These are phyloP conservation scores for Carcina quercana DNA, from an alignment of 2,888 invertebrate species.

Conservation along the genomic window DNA sequence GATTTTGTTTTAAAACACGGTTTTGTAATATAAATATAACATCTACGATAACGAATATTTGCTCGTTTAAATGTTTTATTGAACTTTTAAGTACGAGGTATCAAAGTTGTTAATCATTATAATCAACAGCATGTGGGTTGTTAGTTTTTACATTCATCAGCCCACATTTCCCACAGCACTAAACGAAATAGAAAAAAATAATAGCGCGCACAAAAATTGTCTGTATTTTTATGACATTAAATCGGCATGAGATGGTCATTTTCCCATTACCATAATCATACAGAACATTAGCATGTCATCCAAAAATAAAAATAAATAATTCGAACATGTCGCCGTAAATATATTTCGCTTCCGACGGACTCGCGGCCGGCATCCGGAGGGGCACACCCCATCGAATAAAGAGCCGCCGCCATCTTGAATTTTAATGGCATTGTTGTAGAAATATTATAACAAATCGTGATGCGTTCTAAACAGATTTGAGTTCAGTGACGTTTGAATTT, in stretches of 20 bases:
- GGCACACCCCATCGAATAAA: constrained; percentile 55
- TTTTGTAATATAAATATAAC: no score
- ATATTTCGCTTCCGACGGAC: constrained; percentile 53
- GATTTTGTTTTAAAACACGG: no score
- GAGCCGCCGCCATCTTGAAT: constrained; percentile 52
- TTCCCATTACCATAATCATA: constrained; percentile 36
- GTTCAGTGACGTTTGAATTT: no score
- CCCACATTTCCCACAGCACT: constrained; percentile 11
- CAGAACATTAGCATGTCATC: constrained; percentile 46
- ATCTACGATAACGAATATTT: no score
- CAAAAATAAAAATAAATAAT: constrained; percentile 43
- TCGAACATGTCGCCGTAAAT: constrained; percentile 37
- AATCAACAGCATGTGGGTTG: constrained; percentile 13
- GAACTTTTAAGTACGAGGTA: no score
- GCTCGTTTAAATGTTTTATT: no score
- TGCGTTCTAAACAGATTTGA: no score
- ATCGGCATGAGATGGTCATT: constrained; percentile 23
- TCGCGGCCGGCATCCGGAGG: constrained; percentile 46
- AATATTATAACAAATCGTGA: constrained; percentile 3
- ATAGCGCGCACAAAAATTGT: constrained; percentile 1
- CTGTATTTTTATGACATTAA: constrained; percentile 8
- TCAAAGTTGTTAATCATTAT: constrained; percentile 10
- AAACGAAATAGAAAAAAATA: neutral
- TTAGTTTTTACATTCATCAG: constrained; percentile 7
- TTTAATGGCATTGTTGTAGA: constrained; percentile 36